Evolutionary conservation across 30 jellyfish, hydroid and myxozoan species (phyloP).

Genomic region (Aurelia aurita complex sp. Pacific): DNA sequence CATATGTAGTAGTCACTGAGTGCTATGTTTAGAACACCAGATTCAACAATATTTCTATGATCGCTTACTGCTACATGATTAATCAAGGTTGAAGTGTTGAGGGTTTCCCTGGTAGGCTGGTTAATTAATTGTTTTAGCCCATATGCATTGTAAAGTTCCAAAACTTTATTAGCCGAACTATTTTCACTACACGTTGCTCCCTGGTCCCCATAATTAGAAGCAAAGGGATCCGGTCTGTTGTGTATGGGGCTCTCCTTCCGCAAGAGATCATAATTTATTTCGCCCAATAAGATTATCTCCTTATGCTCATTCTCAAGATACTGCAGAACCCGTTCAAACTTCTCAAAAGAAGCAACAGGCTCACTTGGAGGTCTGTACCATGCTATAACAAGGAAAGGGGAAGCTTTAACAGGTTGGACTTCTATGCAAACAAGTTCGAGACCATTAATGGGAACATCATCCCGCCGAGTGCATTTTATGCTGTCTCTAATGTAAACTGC

Average conservation of each 20-base stretch:
- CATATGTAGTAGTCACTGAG: conserved; percentile 42
- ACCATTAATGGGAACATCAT: conserved; percentile 16
- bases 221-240: not conserved
- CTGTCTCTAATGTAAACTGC: conserved; percentile 34
- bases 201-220: too few species aligned
- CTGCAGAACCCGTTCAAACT: conserved; percentile 22
- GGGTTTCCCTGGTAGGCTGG: conserved; percentile 41
- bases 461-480: conserved; percentile 16
- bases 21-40: conserved; percentile 43
- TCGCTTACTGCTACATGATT: conserved; percentile 48
- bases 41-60: conserved; percentile 38
- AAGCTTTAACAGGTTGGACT: conserved; percentile 23
- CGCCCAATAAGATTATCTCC: conserved; percentile 44
- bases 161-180: not conserved
- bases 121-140: conserved; percentile 25
- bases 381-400: conserved; percentile 32
- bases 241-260: not conserved
- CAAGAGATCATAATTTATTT: conserved; percentile 37
- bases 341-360: conserved; percentile 15
- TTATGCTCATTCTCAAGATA: conserved; percentile 44
- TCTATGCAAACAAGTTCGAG: conserved; percentile 29
- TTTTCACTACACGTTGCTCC: not conserved
- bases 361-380: conserved; percentile 56
- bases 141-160: conserved; percentile 1
- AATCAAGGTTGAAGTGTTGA: conserved; percentile 39